Evolutionary conservation across 2,797 vertebrate genomes (phyloP).

Genomic region (Crypturellus tataupa): DNA sequence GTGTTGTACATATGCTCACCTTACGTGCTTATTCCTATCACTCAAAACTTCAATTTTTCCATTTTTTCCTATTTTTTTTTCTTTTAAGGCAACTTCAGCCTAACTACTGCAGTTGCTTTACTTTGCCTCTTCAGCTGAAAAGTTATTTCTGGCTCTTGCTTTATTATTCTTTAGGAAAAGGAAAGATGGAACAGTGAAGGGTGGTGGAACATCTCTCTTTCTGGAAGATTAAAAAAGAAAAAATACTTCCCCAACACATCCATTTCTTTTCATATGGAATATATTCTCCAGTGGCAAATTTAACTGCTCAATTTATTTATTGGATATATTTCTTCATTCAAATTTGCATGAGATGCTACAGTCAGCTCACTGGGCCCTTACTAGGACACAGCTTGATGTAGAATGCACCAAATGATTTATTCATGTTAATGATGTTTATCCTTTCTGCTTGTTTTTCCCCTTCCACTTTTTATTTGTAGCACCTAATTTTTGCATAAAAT

Average conservation of each 20-base stretch:
- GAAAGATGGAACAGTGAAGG: neutral
- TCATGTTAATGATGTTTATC: neutral
- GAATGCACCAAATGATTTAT: neutral
- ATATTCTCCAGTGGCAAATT: neutral
- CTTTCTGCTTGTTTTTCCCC: neutral
- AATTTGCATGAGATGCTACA: neutral
- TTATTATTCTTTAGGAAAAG: neutral
- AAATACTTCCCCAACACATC: neutral
- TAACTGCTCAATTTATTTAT: neutral
- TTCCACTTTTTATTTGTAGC: neutral
- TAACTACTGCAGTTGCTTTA: neutral
- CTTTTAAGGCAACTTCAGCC: neutral
- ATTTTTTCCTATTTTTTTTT: neutral
- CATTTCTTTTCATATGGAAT: neutral
- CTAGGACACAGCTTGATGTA: neutral
- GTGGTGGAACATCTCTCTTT: neutral
- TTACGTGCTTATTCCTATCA: neutral
- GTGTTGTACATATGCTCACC: rapidly evolving
- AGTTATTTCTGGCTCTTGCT: neutral
- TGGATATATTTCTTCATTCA: neutral
- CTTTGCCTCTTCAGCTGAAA: neutral
- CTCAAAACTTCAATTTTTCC: neutral
- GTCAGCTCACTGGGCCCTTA: neutral
- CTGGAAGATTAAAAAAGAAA: neutral
- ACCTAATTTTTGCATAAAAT: neutral